Conservation (phyloP, 2,113 vertebrate species). For the Mastomys coucha region DNA sequence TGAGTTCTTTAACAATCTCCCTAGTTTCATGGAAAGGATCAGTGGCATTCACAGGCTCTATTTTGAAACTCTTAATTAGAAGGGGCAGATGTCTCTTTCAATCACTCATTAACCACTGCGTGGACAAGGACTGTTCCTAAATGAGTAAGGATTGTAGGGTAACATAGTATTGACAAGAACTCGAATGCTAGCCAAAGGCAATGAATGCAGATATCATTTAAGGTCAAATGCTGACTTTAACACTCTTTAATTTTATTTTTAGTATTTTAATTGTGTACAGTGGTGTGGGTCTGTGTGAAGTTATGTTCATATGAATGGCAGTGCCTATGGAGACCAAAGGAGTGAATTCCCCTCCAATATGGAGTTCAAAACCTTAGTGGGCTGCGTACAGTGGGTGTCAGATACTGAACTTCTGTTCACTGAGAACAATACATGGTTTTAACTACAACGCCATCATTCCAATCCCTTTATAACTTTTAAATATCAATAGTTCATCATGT, state of each 20-base stretch:
- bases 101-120: neutral
- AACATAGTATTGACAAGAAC: neutral
- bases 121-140: neutral
- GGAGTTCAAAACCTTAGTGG: neutral
- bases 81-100: neutral
- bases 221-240: neutral
- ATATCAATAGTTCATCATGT: no score
- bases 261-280: neutral
- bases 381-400: no score
- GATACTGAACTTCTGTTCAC: neutral
- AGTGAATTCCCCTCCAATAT: neutral
- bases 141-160: neutral
- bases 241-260: neutral
- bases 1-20: neutral
- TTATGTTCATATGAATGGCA: neutral
- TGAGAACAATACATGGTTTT: neutral
- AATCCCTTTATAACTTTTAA: no score
- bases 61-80: neutral
- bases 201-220: rapidly evolving
- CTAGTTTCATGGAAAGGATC: neutral
- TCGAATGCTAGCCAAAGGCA: neutral
- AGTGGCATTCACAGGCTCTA: rapidly evolving
- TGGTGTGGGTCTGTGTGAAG: neutral
- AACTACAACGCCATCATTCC: neutral
- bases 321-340: neutral